These are phyloP conservation scores for Paramormyrops kingsleyae DNA, from an alignment of 2,113 vertebrate species.

Conservation along the genomic window DNA sequence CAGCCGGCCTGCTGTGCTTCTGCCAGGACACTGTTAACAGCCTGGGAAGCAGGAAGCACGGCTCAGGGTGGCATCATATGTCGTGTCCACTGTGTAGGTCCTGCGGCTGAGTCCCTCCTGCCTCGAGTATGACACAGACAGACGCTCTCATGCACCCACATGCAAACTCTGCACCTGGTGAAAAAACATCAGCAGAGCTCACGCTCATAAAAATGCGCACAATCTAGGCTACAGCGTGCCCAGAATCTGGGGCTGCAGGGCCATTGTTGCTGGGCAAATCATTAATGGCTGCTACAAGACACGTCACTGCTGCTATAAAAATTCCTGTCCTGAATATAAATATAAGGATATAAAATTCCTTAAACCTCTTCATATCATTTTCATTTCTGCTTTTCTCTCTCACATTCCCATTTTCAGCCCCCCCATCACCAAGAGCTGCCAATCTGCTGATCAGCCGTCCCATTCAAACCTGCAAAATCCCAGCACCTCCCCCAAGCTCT, in stretches of 20 bases:
- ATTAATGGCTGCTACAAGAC: background rate
- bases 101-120: background rate
- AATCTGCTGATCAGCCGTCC: constrained; percentile 3
- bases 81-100: background rate
- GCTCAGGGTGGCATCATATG: background rate
- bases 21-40: background rate
- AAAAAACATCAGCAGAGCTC: background rate
- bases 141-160: background rate
- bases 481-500: constrained; percentile 7
- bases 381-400: background rate
- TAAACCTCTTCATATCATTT: background rate
- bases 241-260: background rate
- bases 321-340: background rate
- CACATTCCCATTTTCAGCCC: background rate
- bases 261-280: background rate
- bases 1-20: background rate
- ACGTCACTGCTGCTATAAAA: background rate
- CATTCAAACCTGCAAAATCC: constrained; percentile 5
- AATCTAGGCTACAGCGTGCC: background rate
- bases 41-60: background rate
- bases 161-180: background rate
- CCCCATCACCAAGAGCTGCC: background rate
- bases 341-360: background rate
- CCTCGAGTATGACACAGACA: background rate
- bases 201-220: background rate